A percentile compares a stretch with the other conserved stretches of the same genome.
These are phyloP conservation scores for Araneus ventricosus DNA, from an alignment of 1,140 invertebrate species.

Conservation along the genomic window DNA sequence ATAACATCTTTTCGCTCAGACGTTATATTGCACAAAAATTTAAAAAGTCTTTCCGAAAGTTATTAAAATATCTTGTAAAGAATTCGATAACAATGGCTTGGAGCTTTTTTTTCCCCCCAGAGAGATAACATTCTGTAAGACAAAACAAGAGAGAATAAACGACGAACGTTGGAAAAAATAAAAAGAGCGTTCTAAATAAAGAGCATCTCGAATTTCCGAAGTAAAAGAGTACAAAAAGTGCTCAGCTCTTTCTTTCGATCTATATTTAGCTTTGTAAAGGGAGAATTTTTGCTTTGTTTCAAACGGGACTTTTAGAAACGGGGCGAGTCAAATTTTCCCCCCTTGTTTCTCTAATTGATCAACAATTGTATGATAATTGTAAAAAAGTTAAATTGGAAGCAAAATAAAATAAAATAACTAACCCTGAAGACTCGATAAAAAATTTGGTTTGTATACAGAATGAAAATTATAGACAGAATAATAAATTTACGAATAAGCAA, in stretches of 20 bases:
- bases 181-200: constrained; percentile 4
- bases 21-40: not conserved
- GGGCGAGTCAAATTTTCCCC: not conserved
- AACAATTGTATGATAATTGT: too few species aligned
- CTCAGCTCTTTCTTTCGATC: not conserved
- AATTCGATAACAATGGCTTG: not conserved
- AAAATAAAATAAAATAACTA: too few species aligned
- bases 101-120: not conserved
- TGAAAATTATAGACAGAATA: too few species aligned
- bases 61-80: not conserved
- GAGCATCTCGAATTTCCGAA: not conserved
- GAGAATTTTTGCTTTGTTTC: not conserved
- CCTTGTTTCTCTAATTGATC: not conserved
- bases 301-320: not conserved
- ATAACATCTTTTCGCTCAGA: too few species aligned
- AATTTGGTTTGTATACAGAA: too few species aligned
- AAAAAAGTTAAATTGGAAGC: too few species aligned
- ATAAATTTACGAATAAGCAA: too few species aligned
- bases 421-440: too few species aligned
- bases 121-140: not conserved
- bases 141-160: not conserved
- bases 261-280: constrained; percentile 11
- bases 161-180: not conserved
- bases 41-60: not conserved
- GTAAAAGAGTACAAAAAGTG: not conserved